Base-by-base conservation (phyloP, 23 tunicate species). In the Styela plicata region DNA sequence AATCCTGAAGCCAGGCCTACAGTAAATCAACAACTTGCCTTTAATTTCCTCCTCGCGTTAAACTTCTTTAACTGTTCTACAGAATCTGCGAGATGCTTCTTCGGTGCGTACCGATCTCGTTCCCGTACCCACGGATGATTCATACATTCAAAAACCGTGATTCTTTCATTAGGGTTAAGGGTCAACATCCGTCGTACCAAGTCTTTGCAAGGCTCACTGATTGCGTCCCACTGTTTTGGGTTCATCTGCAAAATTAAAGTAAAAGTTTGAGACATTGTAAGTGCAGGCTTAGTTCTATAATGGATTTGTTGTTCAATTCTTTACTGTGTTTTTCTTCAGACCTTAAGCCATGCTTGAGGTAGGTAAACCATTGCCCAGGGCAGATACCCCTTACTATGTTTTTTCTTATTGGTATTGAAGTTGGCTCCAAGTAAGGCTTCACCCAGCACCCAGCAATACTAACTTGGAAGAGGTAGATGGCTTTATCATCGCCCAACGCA, bases 51-150 rank as follows among this genome's bases (percentile, higher is more conserved):
- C 78, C 99, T 74, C 2, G 89, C 91, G 79, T 95, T 95, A 61
- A 95, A 95, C 34, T 87, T 86, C 63, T 86, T 87, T 64, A 95
- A 80, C 27, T 86, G 85, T 68, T 89, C 91, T 2, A 90, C 83
- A 0, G 92, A 71, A 17, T 86, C 86, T 0, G 35, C n/a, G 27
- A 90, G 87, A 63, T 95, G 96, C 26, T 73, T 83, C 64, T 70
- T 83, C 17, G 89, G 87, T 61, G 96, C 95, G 67, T 82, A 83
- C 24, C 85, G 34, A 5, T 95, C 95, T 2, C 92, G 78, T 20
- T 86, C 92, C 61, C 73, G 82, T 63, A 95, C 87, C 99, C 99
- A 95, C 24, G 96, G 99, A 75, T 95, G 99, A 63, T 84, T 86
- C 21, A 95, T 75, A 32, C 91, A 86, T 83, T 95, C 99, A 10